phyloP scores from a whole-genome alignment of 2,888 invertebrate genomes.

The Athalia rosae region DNA sequence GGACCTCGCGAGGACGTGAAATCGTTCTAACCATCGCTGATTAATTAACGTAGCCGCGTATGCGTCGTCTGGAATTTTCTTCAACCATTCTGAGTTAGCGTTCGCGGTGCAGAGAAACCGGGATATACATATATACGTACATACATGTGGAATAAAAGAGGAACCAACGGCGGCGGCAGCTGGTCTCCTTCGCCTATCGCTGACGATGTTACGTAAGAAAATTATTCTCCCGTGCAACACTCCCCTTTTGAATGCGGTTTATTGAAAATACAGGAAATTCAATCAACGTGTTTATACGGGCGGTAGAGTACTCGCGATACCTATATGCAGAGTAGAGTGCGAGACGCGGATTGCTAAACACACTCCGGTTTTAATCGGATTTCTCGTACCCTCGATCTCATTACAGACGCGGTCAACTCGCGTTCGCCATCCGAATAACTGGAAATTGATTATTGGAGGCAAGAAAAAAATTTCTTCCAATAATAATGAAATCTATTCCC shows the following conservation, averaged over 20 bases:
- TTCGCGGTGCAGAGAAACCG: neutral
- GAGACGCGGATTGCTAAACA: neutral
- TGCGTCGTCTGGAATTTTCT: slow-evolving; percentile 15
- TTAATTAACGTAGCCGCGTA: slow-evolving; percentile 32
- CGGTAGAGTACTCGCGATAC: neutral
- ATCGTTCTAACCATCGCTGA: slow-evolving; percentile 44
- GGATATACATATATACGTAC: neutral
- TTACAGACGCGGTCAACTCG: too few species aligned
- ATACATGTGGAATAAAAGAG: neutral
- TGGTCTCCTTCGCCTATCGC: neutral
- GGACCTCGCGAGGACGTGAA: slow-evolving; percentile 24
- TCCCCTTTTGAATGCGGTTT: too few species aligned
- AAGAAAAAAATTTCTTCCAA: too few species aligned
- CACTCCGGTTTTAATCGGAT: neutral
- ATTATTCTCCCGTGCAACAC: neutral
- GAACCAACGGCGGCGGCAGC: neutral
- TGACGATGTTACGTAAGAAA: slow-evolving; percentile 5
- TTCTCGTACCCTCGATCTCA: neutral
- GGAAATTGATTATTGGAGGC: too few species aligned
- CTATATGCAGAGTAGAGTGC: neutral
- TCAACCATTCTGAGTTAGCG: neutral
- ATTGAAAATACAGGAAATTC: slow-evolving; percentile 33
- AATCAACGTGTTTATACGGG: neutral
- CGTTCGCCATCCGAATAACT: too few species aligned
- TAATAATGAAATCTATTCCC: too few species aligned